A percentile compares a stretch with the other conserved stretches of the same genome.
Conservation (phyloP, 2,888 invertebrate species). For the Dolichopus griseipennis region DNA sequence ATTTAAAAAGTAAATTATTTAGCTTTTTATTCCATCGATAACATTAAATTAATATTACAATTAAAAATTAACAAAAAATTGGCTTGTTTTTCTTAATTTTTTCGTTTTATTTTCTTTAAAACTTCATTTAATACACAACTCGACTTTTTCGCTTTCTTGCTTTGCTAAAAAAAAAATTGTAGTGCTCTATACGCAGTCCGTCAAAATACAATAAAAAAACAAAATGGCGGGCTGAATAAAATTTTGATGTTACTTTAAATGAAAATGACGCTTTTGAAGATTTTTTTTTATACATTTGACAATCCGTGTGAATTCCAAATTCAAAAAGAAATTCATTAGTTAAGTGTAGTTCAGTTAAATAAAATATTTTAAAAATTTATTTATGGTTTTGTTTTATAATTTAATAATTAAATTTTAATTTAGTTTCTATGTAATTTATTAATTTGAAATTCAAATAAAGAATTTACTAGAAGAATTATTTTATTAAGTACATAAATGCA, state of each 20-base stretch:
- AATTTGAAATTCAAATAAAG: too few relatives aligned
- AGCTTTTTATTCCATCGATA: conserved; percentile 22
- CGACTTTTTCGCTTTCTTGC: neutral
- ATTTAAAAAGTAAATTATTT: neutral
- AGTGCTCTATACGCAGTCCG: neutral
- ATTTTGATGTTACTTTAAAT: neutral
- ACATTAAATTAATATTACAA: conserved; percentile 23
- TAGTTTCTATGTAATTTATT: too few relatives aligned
- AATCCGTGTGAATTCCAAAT: neutral
- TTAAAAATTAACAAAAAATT: conserved; percentile 20
- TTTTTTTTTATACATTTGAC: neutral
- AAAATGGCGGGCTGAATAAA: neutral
- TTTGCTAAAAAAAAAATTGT: neutral
- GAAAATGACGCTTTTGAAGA: neutral
- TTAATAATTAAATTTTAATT: too few relatives aligned
- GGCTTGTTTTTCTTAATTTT: conserved; percentile 13
- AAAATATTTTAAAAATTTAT: too few relatives aligned
- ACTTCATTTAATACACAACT: conserved; percentile 2
- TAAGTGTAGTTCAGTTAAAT: too few relatives aligned
- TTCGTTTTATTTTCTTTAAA: neutral
- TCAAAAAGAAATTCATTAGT: too few relatives aligned
- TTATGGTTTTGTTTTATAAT: too few relatives aligned
- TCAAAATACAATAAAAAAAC: conserved; percentile 1
- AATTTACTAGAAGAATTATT: too few relatives aligned
- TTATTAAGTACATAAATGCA: too few relatives aligned